phyloP scores from a whole-genome alignment of 2,797 vertebrate genomes.

The Danio aesculapii region DNA sequence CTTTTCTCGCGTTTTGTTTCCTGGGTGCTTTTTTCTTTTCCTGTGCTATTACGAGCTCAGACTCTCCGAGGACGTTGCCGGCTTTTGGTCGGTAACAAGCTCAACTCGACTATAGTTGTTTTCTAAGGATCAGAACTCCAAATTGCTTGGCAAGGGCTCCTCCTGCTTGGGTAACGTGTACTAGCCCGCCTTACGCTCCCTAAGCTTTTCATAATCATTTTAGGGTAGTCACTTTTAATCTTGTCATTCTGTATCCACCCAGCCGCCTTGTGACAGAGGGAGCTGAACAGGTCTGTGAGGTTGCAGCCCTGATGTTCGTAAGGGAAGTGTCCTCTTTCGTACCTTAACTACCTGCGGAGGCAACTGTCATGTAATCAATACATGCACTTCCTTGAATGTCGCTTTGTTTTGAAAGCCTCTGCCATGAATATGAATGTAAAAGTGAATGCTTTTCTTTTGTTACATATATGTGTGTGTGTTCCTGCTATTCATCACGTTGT shows the following conservation, averaged over 20 bases:
- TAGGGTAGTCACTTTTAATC: conserved; percentile 81
- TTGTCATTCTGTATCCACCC: conserved; percentile 66
- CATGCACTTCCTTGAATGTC: background rate
- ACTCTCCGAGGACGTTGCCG: conserved; percentile 37
- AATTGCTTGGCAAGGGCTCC: conserved; percentile 18
- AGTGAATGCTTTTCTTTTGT: background rate
- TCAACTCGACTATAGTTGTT: conserved; percentile 66
- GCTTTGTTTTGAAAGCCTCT: conserved; percentile 2
- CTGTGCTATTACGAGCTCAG: conserved; percentile 68
- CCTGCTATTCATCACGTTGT: background rate
- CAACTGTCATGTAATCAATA: conserved; percentile 5
- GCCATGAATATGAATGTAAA: background rate
- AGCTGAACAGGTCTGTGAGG: background rate
- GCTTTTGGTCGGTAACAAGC: conserved; percentile 70
- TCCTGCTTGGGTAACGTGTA: conserved; percentile 72
- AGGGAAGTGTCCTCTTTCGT: background rate
- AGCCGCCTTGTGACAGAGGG: no score
- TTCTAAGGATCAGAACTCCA: conserved; percentile 35
- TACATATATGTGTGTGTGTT: background rate
- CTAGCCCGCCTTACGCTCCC: conserved; percentile 66
- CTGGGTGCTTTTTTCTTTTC: conserved; percentile 64
- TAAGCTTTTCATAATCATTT: conserved; percentile 81
- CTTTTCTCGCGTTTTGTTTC: conserved; percentile 65
- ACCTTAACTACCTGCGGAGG: background rate
- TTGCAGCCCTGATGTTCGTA: background rate